Conservation (phyloP, 2,888 invertebrate species). For the Ametastegia equiseti region DNA sequence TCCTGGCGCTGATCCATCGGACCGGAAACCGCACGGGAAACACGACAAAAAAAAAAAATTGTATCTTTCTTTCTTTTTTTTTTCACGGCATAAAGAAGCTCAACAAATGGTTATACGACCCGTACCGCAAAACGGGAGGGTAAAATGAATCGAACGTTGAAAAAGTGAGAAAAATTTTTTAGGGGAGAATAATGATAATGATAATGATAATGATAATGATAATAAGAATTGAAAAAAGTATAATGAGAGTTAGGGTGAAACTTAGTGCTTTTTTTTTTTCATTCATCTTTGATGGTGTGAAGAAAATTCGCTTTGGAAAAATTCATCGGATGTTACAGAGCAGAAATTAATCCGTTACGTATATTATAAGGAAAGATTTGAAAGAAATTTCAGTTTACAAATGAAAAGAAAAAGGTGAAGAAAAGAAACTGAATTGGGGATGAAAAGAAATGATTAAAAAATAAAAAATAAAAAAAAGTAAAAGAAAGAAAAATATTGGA, state of each 20-base stretch:
- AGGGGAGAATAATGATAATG: too few relatives aligned
- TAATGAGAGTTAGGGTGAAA: too few relatives aligned
- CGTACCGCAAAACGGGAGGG: background rate
- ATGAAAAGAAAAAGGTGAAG: too few relatives aligned
- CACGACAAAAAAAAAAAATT: background rate
- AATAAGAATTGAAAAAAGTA: too few relatives aligned
- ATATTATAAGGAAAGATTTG: too few relatives aligned
- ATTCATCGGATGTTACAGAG: too few relatives aligned
- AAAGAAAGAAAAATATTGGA: background rate
- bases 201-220: too few relatives aligned
- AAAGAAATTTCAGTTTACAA: background rate
- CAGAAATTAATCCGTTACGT: too few relatives aligned
- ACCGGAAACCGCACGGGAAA: constrained; percentile 30
- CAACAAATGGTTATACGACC: background rate
- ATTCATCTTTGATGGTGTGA: too few relatives aligned
- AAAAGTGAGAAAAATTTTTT: background rate
- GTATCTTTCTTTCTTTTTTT: background rate
- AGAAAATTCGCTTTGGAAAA: too few relatives aligned
- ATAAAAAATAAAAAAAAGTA: background rate
- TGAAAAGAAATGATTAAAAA: too few relatives aligned
- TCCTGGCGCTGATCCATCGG: constrained; percentile 30
- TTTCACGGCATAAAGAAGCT: background rate
- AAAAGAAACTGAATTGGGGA: background rate
- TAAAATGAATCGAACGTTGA: background rate
- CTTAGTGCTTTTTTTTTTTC: too few relatives aligned